Base-by-base conservation (phyloP, 1,140 invertebrate genomes). In the Hermetia illucens region DNA sequence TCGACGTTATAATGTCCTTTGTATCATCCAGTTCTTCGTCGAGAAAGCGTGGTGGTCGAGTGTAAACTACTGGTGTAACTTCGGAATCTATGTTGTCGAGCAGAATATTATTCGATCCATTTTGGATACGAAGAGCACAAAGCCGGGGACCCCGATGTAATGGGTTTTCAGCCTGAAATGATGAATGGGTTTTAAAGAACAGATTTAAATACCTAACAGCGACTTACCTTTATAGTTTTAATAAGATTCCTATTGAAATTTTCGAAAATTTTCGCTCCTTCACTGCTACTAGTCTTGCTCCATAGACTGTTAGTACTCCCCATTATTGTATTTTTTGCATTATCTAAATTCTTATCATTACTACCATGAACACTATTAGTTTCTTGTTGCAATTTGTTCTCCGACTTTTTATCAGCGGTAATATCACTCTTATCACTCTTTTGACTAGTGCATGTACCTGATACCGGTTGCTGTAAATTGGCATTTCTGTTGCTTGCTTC, bases 31-130 rank as follows among this genome's bases (percentile, higher is more conserved):
- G 45, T 24, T 61, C 58, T 37, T 61, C 57, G 15, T 60, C 57
- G 6, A 61, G 37, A 1, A 60, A 43, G 6, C 50, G 48, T 24
- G 55, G 51, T 1, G 55, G 66, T n/a, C 71, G 60, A 33, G 72
- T 75, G 45, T 80, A 81, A 30, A 81, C 62, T 12, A 81, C 71
- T 1, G 77, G 74, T 5, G 71, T 66, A 13, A 73, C 69, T 36
- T 69, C 62, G 21, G 74, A 72, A 36, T 77, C 74, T 15, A 74
- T 74, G 49, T 82, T 84, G 53, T 83, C 80, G 8, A 85, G 53
- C 2, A 84, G 55, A 46, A 84, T 82, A 52, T 84, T 85, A 49
- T 77, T 82, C 5, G 79, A 79, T 0, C 77, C 78, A 16, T 61
- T 60, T 44, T 79, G 79, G 37, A 83, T 65, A 19, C 76, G 63